Percentiles rank a stretch among this genome's conserved stretches.
Conservation (phyloP, 2,797 vertebrate species). For the Xenentodon cancila region DNA sequence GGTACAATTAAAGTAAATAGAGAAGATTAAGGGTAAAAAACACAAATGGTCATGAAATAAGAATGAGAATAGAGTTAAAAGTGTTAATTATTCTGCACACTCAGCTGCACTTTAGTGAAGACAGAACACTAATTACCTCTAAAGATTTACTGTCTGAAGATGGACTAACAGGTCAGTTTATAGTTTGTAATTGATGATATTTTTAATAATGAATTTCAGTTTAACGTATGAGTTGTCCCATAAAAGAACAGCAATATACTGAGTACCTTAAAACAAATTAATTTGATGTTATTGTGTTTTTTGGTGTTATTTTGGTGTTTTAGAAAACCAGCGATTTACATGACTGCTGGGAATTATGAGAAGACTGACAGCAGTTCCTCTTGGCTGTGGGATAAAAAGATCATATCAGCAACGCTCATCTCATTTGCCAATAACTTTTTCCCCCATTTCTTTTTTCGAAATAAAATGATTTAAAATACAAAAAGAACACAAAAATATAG, state of each 20-base stretch:
- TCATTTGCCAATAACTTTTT: no score
- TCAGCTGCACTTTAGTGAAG: not conserved
- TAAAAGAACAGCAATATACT: not conserved
- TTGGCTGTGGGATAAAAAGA: no score
- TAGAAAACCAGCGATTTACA: no score
- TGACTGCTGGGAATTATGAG: no score
- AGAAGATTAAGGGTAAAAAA: constrained; percentile 35
- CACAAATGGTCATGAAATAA: constrained; percentile 45
- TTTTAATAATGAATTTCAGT: constrained; percentile 3
- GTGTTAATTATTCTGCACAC: not conserved
- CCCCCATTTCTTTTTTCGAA: no score
- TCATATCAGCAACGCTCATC: no score
- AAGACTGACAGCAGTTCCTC: no score
- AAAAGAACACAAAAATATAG: no score
- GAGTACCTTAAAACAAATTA: no score
- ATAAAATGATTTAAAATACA: no score
- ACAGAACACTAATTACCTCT: not conserved
- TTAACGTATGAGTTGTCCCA: constrained; percentile 4
- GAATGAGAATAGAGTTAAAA: constrained; percentile 18
- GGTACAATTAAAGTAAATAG: constrained; percentile 57
- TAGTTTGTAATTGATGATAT: not conserved
- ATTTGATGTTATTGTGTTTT: no score
- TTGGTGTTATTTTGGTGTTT: no score
- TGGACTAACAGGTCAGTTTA: constrained; percentile 13
- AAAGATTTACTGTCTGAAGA: constrained; percentile 15